Evolutionary conservation across 2,888 invertebrate species (phyloP).

Genomic region (Tenthredo livida): DNA sequence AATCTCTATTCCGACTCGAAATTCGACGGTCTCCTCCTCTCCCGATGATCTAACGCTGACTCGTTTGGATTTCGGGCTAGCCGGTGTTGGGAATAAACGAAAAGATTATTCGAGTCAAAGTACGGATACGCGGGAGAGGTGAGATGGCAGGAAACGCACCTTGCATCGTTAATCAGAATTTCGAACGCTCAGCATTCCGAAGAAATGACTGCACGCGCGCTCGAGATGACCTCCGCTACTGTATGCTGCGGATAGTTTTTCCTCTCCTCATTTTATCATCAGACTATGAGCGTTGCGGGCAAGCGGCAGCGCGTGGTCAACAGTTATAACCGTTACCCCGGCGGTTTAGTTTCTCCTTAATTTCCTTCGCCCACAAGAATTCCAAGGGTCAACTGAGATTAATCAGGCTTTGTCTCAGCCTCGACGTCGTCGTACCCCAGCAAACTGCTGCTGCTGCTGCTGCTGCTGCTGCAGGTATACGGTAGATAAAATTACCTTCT

Average conservation of each 20-base stretch:
- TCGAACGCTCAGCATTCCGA: slow-evolving; percentile 32
- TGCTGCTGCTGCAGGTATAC: no score
- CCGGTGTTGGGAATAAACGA: neutral
- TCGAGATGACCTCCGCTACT: slow-evolving; percentile 26
- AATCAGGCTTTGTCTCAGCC: slow-evolving; percentile 43
- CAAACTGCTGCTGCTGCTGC: no score
- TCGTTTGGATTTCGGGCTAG: neutral
- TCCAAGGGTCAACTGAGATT: slow-evolving; percentile 39
- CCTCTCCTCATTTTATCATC: slow-evolving; percentile 1
- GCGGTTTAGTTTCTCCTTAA: slow-evolving; percentile 33
- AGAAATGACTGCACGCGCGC: slow-evolving; percentile 30
- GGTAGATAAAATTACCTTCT: slow-evolving; percentile 33
- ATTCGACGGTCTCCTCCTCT: neutral
- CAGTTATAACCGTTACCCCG: slow-evolving; percentile 44
- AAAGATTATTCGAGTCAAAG: slow-evolving; percentile 23
- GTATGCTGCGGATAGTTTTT: slow-evolving; percentile 23
- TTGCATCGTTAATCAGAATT: slow-evolving; percentile 37
- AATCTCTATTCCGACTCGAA: neutral
- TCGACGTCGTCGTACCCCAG: neutral
- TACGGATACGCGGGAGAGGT: neutral
- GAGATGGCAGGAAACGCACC: slow-evolving; percentile 7
- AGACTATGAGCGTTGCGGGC: neutral
- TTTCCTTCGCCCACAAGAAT: slow-evolving; percentile 21
- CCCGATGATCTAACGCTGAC: neutral
- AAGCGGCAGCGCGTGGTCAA: neutral